Evolutionary conservation across 2,888 invertebrate species (phyloP), one percentile per base, ranked within the genome.

Genomic region (Stenchaetothrips biformis): DNA sequence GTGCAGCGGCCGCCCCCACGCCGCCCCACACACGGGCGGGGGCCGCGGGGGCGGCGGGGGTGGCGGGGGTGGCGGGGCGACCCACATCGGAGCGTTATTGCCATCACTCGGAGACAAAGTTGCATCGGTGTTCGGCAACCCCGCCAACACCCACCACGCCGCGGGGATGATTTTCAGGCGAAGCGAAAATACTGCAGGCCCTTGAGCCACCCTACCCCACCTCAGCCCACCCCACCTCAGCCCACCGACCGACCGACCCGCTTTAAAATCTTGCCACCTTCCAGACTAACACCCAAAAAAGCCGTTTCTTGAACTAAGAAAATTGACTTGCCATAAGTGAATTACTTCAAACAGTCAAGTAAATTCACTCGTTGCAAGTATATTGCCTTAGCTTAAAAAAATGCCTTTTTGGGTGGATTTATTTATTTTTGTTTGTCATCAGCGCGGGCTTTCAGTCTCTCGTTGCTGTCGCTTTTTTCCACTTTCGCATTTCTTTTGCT

Each of bases 31-130:
- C 37, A 37, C 37, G 37, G n/a, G n/a, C n/a, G n/a, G 53, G n/a
- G n/a, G n/a, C n/a, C n/a, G 53, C 53, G 53, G 53, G 53, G 53
- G 16, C 9, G 13, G 53, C 16, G 16, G 53, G n/a, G n/a, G n/a
- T n/a, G n/a, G n/a, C n/a, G n/a, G n/a, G n/a, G 53, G 53, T 13
- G 53, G 13, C 53, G 16, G 18, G 67, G 25, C 25, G 67, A 74
- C 67, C 67, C 25, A 74, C 67, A 74, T 74, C 67, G 11, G 67
- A 74, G 67, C 25, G 67, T 74, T 74, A 74, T 74, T 74, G 25
- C 67, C 25, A 74, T 74, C 67, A 21, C 67, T 74, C 67, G 67
- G 21, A 74, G 67, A 74, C 67, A 74, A 74, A 74, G 67, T 74
- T 74, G 67, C 67, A 74, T 21, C 8, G 67, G 67, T 11, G 67